Evolutionary conservation across 2,888 invertebrate species (phyloP).

Genomic region (Papilio elwesi): DNA sequence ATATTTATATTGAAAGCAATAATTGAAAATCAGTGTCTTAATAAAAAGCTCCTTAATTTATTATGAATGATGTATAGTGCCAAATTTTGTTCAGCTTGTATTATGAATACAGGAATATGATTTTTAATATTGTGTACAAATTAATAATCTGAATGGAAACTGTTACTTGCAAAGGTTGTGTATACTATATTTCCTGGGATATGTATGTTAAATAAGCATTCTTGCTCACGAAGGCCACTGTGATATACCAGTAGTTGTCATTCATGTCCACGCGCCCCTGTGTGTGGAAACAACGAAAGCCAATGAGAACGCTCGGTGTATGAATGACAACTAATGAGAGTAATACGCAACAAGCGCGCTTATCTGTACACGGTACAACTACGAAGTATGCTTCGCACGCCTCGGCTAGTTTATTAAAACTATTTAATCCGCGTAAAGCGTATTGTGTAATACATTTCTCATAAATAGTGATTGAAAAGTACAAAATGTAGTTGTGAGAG

Average conservation of each 20-base stretch:
- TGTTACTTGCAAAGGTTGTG: slow-evolving; percentile 49
- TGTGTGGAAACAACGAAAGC: background rate
- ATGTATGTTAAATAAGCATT: background rate
- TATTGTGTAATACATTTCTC: slow-evolving; percentile 59
- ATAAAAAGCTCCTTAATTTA: slow-evolving; percentile 18
- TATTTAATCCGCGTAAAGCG: slow-evolving; percentile 27
- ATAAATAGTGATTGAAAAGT: slow-evolving; percentile 75
- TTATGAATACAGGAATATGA: slow-evolving; percentile 41
- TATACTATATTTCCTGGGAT: slow-evolving; percentile 41
- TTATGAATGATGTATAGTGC: slow-evolving; percentile 30
- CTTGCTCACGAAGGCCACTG: too few species aligned
- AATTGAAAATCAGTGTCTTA: slow-evolving; percentile 41
- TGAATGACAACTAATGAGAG: background rate
- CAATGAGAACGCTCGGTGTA: background rate
- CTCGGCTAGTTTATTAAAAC: background rate
- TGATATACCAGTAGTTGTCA: background rate
- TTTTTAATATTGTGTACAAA: slow-evolving; percentile 35
- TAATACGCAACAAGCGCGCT: background rate
- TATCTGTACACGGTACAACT: background rate
- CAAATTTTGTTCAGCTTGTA: slow-evolving; percentile 42
- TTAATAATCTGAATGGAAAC: slow-evolving; percentile 21
- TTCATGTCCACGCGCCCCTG: background rate
- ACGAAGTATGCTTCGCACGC: background rate
- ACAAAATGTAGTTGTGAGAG: slow-evolving; percentile 70
- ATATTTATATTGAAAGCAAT: slow-evolving; percentile 37